Conservation (phyloP, 2,113 vertebrate species). For the Corythoichthys intestinalis region DNA sequence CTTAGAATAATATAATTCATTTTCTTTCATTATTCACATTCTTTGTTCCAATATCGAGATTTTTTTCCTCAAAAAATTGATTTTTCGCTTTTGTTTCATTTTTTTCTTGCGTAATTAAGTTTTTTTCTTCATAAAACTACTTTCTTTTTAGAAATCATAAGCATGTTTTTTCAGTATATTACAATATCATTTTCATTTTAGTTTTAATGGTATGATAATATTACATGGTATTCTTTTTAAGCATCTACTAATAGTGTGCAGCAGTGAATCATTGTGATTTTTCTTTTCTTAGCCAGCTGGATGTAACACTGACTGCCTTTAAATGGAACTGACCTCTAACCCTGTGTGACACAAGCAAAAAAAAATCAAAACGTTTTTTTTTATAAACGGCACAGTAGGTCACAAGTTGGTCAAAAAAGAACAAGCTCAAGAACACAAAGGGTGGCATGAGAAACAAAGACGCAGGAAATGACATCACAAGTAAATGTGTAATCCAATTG, state of each 20-base stretch:
- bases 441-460: slow-evolving; percentile 51
- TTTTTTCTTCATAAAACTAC: too few species aligned
- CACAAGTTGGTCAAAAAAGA: slow-evolving; percentile 57
- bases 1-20: too few species aligned
- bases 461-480: slow-evolving; percentile 68
- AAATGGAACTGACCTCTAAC: slow-evolving; percentile 59
- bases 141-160: too few species aligned
- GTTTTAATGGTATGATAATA: too few species aligned
- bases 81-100: too few species aligned
- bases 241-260: too few species aligned
- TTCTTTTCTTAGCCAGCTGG: slow-evolving; percentile 34
- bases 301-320: slow-evolving; percentile 47
- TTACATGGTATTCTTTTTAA: too few species aligned
- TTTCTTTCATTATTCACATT: too few species aligned
- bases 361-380: slow-evolving; percentile 1
- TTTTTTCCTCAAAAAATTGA: too few species aligned
- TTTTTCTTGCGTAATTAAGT: too few species aligned
- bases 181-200: not conserved
- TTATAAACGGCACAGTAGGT: slow-evolving; percentile 49
- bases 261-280: slow-evolving; percentile 9
- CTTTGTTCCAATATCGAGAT: too few species aligned
- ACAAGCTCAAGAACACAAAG: slow-evolving; percentile 54
- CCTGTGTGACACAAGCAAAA: slow-evolving; percentile 54
- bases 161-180: not conserved
- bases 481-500: slow-evolving; percentile 64